phyloP scores from a whole-genome alignment of 2,797 vertebrate genomes.

The Sebastes diploproa region DNA sequence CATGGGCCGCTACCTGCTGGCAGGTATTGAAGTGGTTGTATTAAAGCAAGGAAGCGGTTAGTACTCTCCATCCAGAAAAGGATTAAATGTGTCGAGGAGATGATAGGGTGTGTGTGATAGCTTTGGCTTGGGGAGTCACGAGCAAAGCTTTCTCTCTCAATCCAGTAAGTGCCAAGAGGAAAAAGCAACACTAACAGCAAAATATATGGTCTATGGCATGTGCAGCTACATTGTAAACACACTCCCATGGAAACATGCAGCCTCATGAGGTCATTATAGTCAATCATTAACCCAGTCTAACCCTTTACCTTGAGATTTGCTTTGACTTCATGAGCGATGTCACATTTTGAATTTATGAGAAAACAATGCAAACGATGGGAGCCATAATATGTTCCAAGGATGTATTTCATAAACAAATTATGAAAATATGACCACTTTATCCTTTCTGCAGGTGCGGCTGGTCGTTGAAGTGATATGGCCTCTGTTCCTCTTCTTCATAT shows the following conservation, averaged over 20 bases:
- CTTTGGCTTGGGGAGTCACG: slow-evolving; percentile 24
- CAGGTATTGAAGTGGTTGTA: slow-evolving; percentile 36
- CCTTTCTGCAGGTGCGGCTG: slow-evolving; percentile 87
- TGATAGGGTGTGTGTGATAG: slow-evolving; percentile 45
- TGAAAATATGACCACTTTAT: neutral
- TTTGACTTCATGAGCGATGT: neutral
- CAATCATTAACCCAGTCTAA: neutral
- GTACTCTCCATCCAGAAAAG: slow-evolving; percentile 44
- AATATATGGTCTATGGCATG: neutral
- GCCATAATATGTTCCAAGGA: neutral
- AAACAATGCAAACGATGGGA: neutral
- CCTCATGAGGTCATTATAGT: neutral
- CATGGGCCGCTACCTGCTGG: slow-evolving; percentile 16
- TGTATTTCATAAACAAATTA: neutral
- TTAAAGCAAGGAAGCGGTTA: slow-evolving; percentile 35
- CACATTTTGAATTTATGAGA: neutral
- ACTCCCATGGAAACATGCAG: neutral
- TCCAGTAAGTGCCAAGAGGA: slow-evolving; percentile 15
- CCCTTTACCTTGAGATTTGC: neutral
- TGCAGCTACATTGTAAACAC: neutral
- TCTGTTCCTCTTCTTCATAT: slow-evolving; percentile 95
- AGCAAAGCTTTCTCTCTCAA: slow-evolving; percentile 31
- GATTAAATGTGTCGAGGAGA: slow-evolving; percentile 41
- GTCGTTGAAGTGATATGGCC: slow-evolving; percentile 94
- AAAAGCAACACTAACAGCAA: slow-evolving; percentile 15